phyloP scores from a whole-genome alignment of 2,113 vertebrate genomes.

The Haemorhous mexicanus region DNA sequence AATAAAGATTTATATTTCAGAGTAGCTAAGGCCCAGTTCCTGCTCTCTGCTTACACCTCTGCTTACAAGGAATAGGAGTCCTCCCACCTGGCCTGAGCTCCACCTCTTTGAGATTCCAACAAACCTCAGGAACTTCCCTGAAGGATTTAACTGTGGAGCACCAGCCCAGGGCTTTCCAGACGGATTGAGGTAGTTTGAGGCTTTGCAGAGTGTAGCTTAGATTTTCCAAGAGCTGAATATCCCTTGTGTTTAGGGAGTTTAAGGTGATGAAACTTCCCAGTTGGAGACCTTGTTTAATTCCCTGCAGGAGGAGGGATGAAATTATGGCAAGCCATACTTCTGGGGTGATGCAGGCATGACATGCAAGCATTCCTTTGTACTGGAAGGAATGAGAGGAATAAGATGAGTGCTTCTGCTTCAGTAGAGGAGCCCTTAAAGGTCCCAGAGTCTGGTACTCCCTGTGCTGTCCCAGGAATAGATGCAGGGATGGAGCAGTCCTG shows the following conservation, averaged over 20 bases:
- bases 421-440: background rate
- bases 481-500: background rate
- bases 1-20: background rate
- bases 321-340: background rate
- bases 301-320: background rate
- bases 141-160: background rate
- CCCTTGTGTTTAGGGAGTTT: background rate
- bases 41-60: background rate
- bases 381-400: background rate
- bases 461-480: background rate
- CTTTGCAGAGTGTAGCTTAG: background rate
- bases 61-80: background rate
- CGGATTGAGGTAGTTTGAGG: background rate
- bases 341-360: background rate
- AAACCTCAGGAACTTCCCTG: background rate
- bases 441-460: background rate
- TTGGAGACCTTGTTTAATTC: background rate
- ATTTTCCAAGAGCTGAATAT: background rate
- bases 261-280: background rate
- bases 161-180: fast-evolving
- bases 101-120: background rate
- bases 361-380: background rate
- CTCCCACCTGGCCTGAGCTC: background rate
- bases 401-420: background rate
- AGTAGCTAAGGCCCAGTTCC: background rate